Percentiles rank a stretch among this genome's conserved stretches.
These are phyloP conservation scores for Grammomys dolichurus DNA, from an alignment of 2,113 vertebrate species.

Conservation along the genomic window DNA sequence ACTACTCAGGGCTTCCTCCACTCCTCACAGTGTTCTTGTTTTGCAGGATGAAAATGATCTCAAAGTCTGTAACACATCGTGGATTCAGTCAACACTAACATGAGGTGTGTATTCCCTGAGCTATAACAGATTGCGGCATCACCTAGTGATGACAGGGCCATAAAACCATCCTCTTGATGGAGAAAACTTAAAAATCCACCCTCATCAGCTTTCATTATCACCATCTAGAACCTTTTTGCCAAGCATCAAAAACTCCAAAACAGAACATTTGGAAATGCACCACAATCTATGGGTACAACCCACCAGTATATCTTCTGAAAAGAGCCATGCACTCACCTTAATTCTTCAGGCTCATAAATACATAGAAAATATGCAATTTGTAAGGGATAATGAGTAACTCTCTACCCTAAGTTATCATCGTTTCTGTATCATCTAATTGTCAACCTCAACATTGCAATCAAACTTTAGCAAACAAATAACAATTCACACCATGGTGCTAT, in stretches of 20 bases:
- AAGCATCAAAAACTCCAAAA: background rate
- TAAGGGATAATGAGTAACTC: background rate
- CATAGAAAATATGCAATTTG: background rate
- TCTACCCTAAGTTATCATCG: background rate
- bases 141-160: background rate
- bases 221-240: background rate
- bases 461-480: background rate
- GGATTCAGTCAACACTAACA: background rate
- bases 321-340: background rate
- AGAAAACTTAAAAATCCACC: background rate
- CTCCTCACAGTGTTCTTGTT: background rate
- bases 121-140: background rate
- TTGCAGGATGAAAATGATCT: background rate
- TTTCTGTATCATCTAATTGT: background rate
- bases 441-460: background rate
- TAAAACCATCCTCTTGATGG: background rate
- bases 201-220: background rate
- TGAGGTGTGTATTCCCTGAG: background rate
- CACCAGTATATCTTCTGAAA: background rate
- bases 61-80: background rate
- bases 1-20: background rate
- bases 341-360: background rate
- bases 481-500: background rate
- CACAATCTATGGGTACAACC: background rate
- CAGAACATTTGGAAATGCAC: conserved; percentile 1